Base-by-base conservation (phyloP, 2,113 vertebrate species). In the Petrocephalus microphthalmus region DNA sequence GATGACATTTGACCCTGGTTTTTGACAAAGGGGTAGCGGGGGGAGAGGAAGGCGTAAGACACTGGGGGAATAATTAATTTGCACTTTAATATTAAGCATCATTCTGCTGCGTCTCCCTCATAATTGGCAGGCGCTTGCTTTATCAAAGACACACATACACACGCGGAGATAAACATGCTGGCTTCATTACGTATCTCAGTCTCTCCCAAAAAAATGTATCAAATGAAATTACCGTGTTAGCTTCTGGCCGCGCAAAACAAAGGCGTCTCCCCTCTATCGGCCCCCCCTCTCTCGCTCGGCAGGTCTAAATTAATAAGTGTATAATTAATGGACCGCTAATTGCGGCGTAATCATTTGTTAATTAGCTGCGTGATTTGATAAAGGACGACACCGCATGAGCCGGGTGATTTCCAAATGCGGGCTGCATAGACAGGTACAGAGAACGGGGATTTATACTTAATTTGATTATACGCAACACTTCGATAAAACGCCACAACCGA, bases 1-100 rank as follows among this genome's bases (percentile, higher is more conserved):
- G 91, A 93, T 93, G 92, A 95, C 93, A 92, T 92, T 94, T 95
- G 95, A 95, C 94, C 94, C 93, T 92, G 91, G 92, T 92, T 93
- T 92, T 91, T 93, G 93, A 94, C 53, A 51, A 87, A 52, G 20
- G 86, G n/a, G 29, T 42, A 56, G 91, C 90, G 93, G 91, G 92
- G 88, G 90, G 51, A 86, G 84, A 53, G 37, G 84, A 92, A 90
- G 93, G 92, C 88, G 88, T 85, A 56, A 87, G 78, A 84, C 17
- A 60, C 1, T 42, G 85, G 85, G 89, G 37, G 88, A 91, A 92
- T 91, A 93, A 94, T 93, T 94, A 92, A 93, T 93, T 93, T 95
- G 93, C 92, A 93, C 92, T 93, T 91, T 91, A 92, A 94, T 95
- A 93, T 93, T 93, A 88, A 93, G 94, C 93, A 93, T 93, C 93